These are phyloP conservation scores for Gobio occitaniae DNA, from an alignment of 2,797 vertebrate species.

Conservation along the genomic window DNA sequence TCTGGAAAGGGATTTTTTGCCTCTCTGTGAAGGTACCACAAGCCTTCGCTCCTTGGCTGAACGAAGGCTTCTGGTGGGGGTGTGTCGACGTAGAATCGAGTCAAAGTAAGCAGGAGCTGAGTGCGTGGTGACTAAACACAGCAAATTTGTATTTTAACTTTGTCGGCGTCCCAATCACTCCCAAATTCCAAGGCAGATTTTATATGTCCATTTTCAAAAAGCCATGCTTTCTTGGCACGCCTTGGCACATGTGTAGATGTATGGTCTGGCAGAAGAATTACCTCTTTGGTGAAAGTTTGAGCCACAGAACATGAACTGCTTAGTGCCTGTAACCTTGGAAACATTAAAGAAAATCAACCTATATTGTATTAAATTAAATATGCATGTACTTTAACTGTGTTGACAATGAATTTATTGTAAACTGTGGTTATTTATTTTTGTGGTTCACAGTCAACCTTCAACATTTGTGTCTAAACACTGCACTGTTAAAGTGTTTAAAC, in stretches of 20 bases:
- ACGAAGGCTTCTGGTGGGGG: too few relatives aligned
- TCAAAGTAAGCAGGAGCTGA: too few relatives aligned
- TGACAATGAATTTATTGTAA: background rate
- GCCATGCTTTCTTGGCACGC: too few relatives aligned
- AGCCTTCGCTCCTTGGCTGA: too few relatives aligned
- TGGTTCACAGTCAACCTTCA: too few relatives aligned
- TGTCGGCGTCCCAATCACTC: constrained; percentile 31
- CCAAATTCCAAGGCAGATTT: constrained; percentile 50
- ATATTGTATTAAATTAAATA: background rate
- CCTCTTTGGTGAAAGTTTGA: constrained; percentile 46
- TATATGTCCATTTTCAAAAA: background rate
- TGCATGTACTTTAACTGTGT: background rate
- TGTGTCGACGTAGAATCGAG: too few relatives aligned
- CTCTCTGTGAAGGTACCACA: too few relatives aligned
- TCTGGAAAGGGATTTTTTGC: too few relatives aligned
- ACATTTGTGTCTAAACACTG: too few relatives aligned
- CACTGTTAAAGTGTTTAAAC: background rate
- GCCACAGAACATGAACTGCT: constrained; percentile 16
- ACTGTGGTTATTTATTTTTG: background rate
- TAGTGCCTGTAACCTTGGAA: constrained; percentile 37
- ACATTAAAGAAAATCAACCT: background rate
- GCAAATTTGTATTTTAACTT: constrained; percentile 27
- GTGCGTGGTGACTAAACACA: background rate
- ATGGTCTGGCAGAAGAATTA: constrained; percentile 51
- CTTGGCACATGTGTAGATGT: background rate